Base-by-base conservation (phyloP, 2,797 vertebrate genomes). In the Spinus olivaceus region DNA sequence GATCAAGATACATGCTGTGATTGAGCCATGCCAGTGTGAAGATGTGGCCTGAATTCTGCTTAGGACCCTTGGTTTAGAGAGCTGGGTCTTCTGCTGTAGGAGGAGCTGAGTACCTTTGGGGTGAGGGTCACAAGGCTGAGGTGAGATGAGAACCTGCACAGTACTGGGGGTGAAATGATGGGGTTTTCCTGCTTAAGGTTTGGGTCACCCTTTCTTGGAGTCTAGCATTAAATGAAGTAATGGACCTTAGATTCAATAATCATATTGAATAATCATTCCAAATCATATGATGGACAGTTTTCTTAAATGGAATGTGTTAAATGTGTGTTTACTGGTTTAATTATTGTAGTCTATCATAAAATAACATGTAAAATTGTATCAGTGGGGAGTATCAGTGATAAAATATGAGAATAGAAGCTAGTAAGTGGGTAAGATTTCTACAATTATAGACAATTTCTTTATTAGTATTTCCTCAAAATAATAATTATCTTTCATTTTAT, bases 111-210 rank as follows among this genome's bases (percentile, higher is more conserved):
- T 51, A 20, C 35, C 32, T 80, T 23, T n/a, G 15, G 8, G 6
- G 12, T 8, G 10, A 41, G 25, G 46, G 9, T 50, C 18, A 49
- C 14, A 21, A 64, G 2, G 18, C 14, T 10, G 16, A 8, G 46
- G 20, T 28, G 41, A 66, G 16, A 23, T 57, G 24, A 42, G 15
- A 27, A 56, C 33, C 9, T 47, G 12, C 39, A 32, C 37, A 82
- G 25, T 28, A 57, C 17, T 59, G 20, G 17, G 44, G 20, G 10
- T 30, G 8, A 41, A 78, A 71, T 1, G 1, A 12, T 54, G 19
- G 1, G 0, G 1, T n/a, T 51, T 33, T 50, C 28, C 35, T 24
- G 8, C 35, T 8, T 5, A 50, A 18, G 20, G 4, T 11, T 81
- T 72, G 12, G 8, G 49, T 85, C 33, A 72, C 14, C 21, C 1